phyloP scores from a whole-genome alignment of 2,113 vertebrate species.

The Coreoperca whiteheadi region DNA sequence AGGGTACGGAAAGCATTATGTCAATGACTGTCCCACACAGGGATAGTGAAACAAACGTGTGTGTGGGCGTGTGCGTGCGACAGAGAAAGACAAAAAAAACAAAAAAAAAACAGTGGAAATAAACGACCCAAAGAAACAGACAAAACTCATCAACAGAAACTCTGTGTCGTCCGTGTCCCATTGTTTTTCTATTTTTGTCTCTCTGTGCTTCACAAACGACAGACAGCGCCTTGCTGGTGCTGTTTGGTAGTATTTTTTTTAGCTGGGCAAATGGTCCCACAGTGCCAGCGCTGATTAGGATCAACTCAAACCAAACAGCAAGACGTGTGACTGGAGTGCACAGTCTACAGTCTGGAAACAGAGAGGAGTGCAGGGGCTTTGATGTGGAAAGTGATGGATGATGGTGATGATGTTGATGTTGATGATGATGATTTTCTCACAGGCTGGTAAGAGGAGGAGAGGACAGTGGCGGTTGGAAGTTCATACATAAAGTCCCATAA shows the following conservation, averaged over 20 bases:
- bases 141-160: slow-evolving; percentile 51
- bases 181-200: slow-evolving; percentile 64
- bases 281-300: slow-evolving; percentile 69
- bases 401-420: slow-evolving; percentile 42
- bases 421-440: slow-evolving; percentile 44
- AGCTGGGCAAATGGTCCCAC: slow-evolving; percentile 56
- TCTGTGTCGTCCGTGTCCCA: slow-evolving; percentile 21
- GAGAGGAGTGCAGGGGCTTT: slow-evolving; percentile 46
- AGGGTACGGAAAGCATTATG: too few species aligned
- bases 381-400: slow-evolving; percentile 64
- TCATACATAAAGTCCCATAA: neutral
- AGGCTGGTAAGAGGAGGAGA: slow-evolving; percentile 30
- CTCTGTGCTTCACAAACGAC: slow-evolving; percentile 44
- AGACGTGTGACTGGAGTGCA: slow-evolving; percentile 59
- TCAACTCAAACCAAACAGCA: slow-evolving; percentile 69
- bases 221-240: slow-evolving; percentile 30
- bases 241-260: slow-evolving; percentile 44
- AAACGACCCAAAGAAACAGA: slow-evolving; percentile 20
- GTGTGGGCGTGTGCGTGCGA: neutral
- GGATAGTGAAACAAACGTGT: too few species aligned
- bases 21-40: too few species aligned
- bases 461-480: neutral
- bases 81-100: neutral
- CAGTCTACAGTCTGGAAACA: slow-evolving; percentile 54
- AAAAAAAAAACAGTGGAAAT: neutral